Percentiles rank a stretch among this genome's conserved stretches.
Evolutionary conservation across 2,797 vertebrate genomes (phyloP).

Genomic region (Diglossa cyanea): DNA sequence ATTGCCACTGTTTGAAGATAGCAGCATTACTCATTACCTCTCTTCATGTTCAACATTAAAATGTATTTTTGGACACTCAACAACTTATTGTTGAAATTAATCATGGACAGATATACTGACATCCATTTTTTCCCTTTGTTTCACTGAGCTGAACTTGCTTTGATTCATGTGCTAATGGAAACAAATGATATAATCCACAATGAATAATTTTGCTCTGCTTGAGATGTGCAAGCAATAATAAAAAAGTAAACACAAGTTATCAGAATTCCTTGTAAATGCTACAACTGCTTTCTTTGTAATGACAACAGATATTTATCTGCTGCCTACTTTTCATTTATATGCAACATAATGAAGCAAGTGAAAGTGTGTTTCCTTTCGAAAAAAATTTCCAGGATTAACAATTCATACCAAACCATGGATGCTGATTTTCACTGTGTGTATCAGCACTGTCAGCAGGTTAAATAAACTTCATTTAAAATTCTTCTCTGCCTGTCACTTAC

Average conservation of each 20-base stretch:
- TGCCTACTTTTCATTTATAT: slow-evolving; percentile 33
- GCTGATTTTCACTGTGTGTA: background rate
- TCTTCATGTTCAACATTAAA: slow-evolving; percentile 1
- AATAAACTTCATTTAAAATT: background rate
- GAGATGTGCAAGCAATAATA: slow-evolving; percentile 48
- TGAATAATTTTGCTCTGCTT: slow-evolving; percentile 49
- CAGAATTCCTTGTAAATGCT: slow-evolving; percentile 22
- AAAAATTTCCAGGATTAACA: slow-evolving; percentile 1
- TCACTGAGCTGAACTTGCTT: slow-evolving; percentile 24
- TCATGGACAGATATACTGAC: background rate
- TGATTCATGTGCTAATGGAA: slow-evolving; percentile 57
- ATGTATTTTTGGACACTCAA: slow-evolving; percentile 12
- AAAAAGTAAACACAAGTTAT: slow-evolving; percentile 49
- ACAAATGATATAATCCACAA: slow-evolving; percentile 15
- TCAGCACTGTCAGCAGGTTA: background rate
- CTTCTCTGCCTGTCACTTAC: background rate
- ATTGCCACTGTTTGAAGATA: background rate
- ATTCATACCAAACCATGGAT: background rate
- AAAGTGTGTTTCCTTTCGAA: background rate
- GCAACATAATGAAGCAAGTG: slow-evolving; percentile 1
- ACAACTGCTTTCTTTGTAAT: slow-evolving; percentile 29
- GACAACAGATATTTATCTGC: slow-evolving; percentile 49
- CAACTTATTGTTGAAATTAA: slow-evolving; percentile 50
- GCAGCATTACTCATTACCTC: background rate
- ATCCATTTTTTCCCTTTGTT: slow-evolving; percentile 22